A percentile compares a stretch with the other conserved stretches of the same genome.
Conservation (phyloP, 2,113 vertebrate genomes). For the Oceanodroma tethys region DNA sequence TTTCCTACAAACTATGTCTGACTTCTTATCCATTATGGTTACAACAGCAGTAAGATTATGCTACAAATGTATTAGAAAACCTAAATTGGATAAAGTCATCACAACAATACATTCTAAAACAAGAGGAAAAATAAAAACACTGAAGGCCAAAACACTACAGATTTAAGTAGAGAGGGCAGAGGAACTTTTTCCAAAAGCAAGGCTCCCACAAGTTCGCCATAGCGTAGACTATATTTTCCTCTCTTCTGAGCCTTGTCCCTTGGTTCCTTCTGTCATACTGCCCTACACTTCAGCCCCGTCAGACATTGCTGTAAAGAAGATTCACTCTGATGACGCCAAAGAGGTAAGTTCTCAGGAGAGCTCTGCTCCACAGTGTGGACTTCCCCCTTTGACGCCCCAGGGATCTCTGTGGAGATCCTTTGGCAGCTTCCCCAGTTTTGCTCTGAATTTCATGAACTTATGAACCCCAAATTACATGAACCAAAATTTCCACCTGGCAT, state of each 20-base stretch:
- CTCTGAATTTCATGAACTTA: not conserved
- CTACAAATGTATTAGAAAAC: not conserved
- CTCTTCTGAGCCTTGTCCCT: not conserved
- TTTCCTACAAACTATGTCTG: not conserved
- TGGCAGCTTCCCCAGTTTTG: not conserved
- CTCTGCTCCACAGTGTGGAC: not conserved
- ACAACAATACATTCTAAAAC: not conserved
- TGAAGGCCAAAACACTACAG: not conserved
- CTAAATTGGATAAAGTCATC: not conserved
- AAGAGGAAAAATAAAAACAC: not conserved
- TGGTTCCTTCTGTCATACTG: not conserved
- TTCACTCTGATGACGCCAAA: not conserved
- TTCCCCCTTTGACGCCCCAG: not conserved
- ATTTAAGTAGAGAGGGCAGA: not conserved
- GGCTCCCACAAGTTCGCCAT: not conserved
- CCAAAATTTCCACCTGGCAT: not conserved
- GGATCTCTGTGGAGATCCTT: not conserved
- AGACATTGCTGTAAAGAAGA: not conserved
- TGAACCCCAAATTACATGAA: not conserved
- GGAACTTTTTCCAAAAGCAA: not conserved
- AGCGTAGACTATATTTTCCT: rapidly evolving
- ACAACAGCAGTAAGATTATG: not conserved
- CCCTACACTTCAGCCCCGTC: not conserved
- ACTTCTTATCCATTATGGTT: not conserved
- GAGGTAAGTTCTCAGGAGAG: not conserved